phyloP scores from a whole-genome alignment of 2,113 vertebrate species.

The Baryphthengus martii region DNA sequence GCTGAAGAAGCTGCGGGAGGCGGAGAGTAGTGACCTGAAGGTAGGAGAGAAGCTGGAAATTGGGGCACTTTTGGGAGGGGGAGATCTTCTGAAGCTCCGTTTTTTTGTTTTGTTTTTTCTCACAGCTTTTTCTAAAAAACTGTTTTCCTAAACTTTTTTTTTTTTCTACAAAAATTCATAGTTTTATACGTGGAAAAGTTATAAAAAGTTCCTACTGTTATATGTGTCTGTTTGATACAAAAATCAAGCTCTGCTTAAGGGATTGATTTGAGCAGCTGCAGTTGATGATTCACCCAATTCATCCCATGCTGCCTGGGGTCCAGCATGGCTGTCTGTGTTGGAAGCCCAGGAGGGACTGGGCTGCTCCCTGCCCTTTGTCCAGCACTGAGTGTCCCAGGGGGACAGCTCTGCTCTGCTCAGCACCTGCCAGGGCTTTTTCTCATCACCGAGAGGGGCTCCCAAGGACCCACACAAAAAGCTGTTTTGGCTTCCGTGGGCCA shows the following conservation, averaged over 20 bases:
- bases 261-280: neutral
- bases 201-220: neutral
- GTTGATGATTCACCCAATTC: neutral
- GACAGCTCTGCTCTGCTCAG: neutral
- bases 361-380: slow-evolving; percentile 9
- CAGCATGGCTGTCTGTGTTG: neutral
- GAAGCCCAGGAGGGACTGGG: neutral
- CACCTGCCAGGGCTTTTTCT: neutral
- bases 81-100: neutral
- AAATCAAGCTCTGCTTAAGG: neutral
- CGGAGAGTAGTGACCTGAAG: slow-evolving; percentile 85
- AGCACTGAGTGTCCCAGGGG: neutral
- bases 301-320: neutral
- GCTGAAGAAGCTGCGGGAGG: slow-evolving; percentile 85
- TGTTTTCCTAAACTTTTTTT: neutral
- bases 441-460: neutral
- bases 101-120: neutral
- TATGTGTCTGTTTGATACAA: neutral
- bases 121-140: neutral
- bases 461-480: neutral
- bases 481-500: neutral
- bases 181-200: too few species aligned
- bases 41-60: slow-evolving; percentile 66
- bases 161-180: too few species aligned
- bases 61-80: neutral